Conservation (phyloP, 2,888 invertebrate genomes). For the Noctua pronuba region DNA sequence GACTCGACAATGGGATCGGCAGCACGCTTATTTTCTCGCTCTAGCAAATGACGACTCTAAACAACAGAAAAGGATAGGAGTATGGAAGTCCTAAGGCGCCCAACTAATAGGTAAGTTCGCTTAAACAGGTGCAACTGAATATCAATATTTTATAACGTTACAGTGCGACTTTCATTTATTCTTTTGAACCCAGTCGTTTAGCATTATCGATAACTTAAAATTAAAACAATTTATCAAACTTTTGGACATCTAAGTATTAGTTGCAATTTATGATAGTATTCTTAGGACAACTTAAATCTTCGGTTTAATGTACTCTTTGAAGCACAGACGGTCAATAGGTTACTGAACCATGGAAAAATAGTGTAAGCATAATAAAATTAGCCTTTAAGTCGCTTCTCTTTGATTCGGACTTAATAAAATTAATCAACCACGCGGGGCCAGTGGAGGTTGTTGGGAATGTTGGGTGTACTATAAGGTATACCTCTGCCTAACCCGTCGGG, state of each 20-base stretch:
- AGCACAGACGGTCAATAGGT: constrained; percentile 14
- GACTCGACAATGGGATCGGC: too few relatives aligned
- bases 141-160: not conserved
- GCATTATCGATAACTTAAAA: constrained; percentile 1
- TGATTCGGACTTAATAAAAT: not conserved
- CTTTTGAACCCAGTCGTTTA: not conserved
- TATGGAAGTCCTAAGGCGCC: not conserved
- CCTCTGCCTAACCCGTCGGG: not conserved
- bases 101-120: not conserved
- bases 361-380: not conserved
- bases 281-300: constrained; percentile 3
- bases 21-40: too few relatives aligned
- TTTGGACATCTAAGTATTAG: not conserved
- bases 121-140: not conserved
- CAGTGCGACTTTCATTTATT: not conserved
- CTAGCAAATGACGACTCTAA: too few relatives aligned
- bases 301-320: not conserved
- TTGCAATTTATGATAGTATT: constrained; percentile 27
- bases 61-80: too few relatives aligned
- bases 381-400: not conserved
- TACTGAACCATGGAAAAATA: not conserved
- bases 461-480: not conserved
- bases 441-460: not conserved
- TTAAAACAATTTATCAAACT: constrained; percentile 22
- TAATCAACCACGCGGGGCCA: not conserved